Conservation (phyloP, 2,113 vertebrate species). For the Aythya baeri region DNA sequence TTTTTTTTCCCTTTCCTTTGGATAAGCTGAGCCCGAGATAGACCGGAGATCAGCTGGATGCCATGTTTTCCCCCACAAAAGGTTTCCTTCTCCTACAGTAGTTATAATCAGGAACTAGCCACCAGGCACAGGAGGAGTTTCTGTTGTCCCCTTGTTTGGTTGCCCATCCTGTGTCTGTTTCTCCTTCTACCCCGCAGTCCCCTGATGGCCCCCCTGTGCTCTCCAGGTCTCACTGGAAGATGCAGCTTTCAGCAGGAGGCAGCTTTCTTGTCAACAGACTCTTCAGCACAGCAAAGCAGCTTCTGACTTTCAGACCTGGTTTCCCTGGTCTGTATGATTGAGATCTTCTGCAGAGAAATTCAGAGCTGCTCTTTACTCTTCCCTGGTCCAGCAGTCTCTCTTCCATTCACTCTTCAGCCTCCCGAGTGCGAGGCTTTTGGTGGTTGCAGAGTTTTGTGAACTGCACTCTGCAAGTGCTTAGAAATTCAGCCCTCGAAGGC, state of each 20-base stretch:
- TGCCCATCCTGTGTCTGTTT: background rate
- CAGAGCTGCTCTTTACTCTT: background rate
- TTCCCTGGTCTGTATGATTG: background rate
- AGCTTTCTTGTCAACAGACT: background rate
- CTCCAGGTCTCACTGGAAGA: background rate
- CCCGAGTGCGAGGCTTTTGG: background rate
- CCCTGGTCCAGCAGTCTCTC: background rate
- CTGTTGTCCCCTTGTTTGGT: conserved; percentile 7
- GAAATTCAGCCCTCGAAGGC: background rate
- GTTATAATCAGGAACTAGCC: background rate
- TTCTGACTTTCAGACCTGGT: background rate
- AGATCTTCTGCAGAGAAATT: background rate
- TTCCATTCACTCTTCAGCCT: background rate
- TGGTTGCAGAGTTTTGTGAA: background rate
- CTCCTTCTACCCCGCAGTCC: background rate
- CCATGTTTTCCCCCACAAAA: background rate
- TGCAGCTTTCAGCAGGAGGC: background rate
- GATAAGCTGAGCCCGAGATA: background rate
- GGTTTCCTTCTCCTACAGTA: background rate
- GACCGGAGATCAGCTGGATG: background rate
- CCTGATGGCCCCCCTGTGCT: background rate
- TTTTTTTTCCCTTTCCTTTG: background rate
- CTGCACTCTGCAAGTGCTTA: background rate
- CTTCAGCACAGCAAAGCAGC: background rate
- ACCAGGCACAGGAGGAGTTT: background rate